Base-by-base conservation (phyloP, 1,140 invertebrate genomes). In the Geopemphigus sp. region DNA sequence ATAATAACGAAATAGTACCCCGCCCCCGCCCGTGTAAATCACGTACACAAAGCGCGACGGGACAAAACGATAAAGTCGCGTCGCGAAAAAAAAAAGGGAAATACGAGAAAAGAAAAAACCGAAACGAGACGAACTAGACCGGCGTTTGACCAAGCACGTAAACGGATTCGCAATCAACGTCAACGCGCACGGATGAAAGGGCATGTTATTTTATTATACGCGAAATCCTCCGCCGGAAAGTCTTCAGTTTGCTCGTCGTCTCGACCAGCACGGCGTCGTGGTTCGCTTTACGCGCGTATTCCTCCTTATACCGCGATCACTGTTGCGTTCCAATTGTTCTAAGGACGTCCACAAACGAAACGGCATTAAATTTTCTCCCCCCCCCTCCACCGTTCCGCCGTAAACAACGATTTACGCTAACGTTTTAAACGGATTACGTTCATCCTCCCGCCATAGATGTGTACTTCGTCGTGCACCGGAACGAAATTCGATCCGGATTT, bases 151-250 rank as follows among this genome's bases (percentile, higher is more conserved):
- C 68, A 29, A 72, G 68, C 68, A 54, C 68, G 19, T 54, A 72
- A 72, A 72, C 24, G 68, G 50, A 72, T 72, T 72, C 50, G 68
- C 68, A 72, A 72, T 72, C 68, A 72, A 72, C 68, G 68, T 72
- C 68, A 54, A 72, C 68, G 68, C 50, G 29, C 68, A 29, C 26
- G 68, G 68, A 54, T 72, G 68, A 72, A 72, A 72, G 68, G 68
- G 54, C 68, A 72, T 54, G 68, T 72, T 72, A 72, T 72, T 72
- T 72, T 47, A 54, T 72, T 72, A 72, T 24, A 19, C 47, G 68
- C 29, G 53, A 72, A 68, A 72, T 70, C 24, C 24, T 54, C 68
- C 17, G 24, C 15, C 19, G 15, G 10, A 26, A 72, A 11, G 50
- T 72, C 50, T 72, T 54, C 24, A 8, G 32, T 39, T 39, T 8